Evolutionary conservation across 1,140 invertebrate genomes (phyloP).

Genomic region (Brachionus manjavacas): DNA sequence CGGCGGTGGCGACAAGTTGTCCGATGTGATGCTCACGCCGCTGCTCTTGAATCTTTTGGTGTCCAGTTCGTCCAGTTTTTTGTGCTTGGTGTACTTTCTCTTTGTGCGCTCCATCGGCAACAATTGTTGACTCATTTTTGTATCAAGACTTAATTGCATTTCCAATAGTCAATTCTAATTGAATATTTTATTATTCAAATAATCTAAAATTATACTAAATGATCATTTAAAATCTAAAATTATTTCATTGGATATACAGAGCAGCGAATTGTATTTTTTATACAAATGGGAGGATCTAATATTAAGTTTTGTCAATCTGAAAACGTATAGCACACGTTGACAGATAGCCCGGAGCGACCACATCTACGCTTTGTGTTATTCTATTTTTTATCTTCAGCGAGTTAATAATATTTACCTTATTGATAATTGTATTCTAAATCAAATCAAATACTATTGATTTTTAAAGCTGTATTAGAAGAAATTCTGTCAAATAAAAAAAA

Average conservation of each 20-base stretch:
- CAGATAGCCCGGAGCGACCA: not conserved
- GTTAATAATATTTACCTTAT: slow-evolving; percentile 23
- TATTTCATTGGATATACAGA: not conserved
- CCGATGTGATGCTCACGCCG: not conserved
- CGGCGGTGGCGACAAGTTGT: slow-evolving; percentile 21
- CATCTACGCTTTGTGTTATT: not conserved
- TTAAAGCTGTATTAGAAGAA: not conserved
- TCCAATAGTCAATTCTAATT: not conserved
- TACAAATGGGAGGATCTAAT: slow-evolving; percentile 8
- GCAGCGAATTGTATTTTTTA: not conserved
- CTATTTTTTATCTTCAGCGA: slow-evolving; percentile 7
- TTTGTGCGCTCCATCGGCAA: not conserved
- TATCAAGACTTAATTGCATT: not conserved
- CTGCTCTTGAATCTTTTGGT: not conserved
- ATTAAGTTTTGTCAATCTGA: not conserved
- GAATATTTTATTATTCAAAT: not conserved
- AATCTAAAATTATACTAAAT: not conserved
- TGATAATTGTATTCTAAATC: not conserved
- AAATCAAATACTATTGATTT: slow-evolving; percentile 2
- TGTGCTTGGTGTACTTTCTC: slow-evolving; percentile 9
- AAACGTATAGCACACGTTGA: not conserved
- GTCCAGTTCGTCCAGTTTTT: not conserved
- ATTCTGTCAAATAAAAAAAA: slow-evolving; percentile 22
- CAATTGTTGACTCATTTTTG: not conserved
- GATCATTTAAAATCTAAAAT: not conserved